phyloP scores from a whole-genome alignment of 1,140 invertebrate genomes.

The Stegodyphus mimosarum region DNA sequence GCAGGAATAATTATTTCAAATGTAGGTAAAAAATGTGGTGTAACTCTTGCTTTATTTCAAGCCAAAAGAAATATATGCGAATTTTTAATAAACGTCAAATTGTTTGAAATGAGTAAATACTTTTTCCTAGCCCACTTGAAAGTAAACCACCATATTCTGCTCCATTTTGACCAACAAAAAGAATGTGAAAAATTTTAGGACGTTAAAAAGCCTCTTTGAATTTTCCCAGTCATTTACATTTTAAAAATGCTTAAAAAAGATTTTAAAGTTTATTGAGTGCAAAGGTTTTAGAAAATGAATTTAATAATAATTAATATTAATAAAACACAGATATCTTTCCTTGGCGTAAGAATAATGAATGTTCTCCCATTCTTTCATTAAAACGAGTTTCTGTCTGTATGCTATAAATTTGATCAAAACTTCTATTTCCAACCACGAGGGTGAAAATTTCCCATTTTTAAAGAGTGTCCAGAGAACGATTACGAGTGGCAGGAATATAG shows the following conservation, averaged over 20 bases:
- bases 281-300: neutral
- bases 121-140: neutral
- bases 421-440: neutral
- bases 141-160: neutral
- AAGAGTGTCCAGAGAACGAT: conserved; percentile 4
- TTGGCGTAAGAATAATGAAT: neutral
- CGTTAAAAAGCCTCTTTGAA: neutral
- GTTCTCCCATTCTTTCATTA: neutral
- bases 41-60: too few species aligned
- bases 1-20: too few species aligned
- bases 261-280: neutral
- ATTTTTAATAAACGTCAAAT: too few species aligned
- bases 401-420: neutral
- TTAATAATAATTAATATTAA: neutral
- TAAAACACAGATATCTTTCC: neutral
- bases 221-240: too few species aligned
- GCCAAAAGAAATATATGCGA: too few species aligned
- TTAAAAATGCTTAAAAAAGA: too few species aligned
- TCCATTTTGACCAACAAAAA: neutral
- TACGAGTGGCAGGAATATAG: neutral
- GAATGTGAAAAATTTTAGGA: neutral
- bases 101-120: too few species aligned
- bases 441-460: conserved; percentile 7
- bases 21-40: too few species aligned
- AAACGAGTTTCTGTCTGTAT: neutral